Base-by-base conservation (phyloP, 2,888 invertebrate genomes). In the Hermodice carunculata region DNA sequence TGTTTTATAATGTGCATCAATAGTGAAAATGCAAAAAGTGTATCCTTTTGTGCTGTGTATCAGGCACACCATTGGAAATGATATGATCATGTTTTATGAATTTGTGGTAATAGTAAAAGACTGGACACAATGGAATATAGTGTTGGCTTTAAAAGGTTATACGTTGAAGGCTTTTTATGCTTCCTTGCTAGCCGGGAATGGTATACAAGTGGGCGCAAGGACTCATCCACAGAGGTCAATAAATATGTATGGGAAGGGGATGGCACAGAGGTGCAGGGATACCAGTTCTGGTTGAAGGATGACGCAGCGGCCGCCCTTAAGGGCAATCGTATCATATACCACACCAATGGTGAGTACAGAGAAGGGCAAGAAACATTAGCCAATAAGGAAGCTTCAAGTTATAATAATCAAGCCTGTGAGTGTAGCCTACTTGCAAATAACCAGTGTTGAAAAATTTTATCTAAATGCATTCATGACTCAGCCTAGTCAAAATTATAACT, bases 181-280 rank as follows among this genome's bases (percentile, higher is more conserved):
- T n/a, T 44, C 19, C 19, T 14, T 49, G 51, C 11, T 54, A 74
- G 94, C 82, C 90, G 93, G 64, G 89, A 91, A 4, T 97, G 96
- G 94, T 96, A 94, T 82, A 90, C 94, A 28, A 93, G 94, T 51
- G 92, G 93, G 0, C 49, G 80, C 31, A 74, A 75, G 2, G 80
- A 80, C 32, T 22, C 19, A 2, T 37, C 37, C 24, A 61, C 67
- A 0, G 29, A 44, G 29, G 51, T 26, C 32, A 22, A 14, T n/a
- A 53, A 54, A 42, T 71, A 61, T 56, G 46, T 66, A 49, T 86
- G 86, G 86, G 94, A 94, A 77, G 90, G 88, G 0, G 96, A 96
- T 85, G 92, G 92, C n/a, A 90, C 92, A 0, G 64, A 70, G n/a
- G 72, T 81, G 3, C 57, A 70, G 53, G 58, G 74, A 61, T 42